A percentile compares a stretch with the other conserved stretches of the same genome.
Conservation (phyloP, 64 coral and sea anemone species). For the Stichodactyla helianthus region DNA sequence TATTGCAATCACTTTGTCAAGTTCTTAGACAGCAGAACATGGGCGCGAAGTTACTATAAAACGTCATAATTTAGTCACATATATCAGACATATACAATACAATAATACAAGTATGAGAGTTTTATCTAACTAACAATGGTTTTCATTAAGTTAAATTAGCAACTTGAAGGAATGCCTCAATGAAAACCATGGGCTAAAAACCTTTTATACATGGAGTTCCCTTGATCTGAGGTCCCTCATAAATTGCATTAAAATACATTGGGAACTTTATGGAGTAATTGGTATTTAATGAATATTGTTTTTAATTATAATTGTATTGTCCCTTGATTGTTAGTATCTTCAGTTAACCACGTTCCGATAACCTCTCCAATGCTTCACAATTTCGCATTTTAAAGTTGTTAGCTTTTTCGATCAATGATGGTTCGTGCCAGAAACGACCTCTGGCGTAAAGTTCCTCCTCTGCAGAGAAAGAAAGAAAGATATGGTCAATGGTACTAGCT, state of each 20-base stretch:
- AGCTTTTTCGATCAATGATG: constrained; percentile 60
- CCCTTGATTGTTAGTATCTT: neutral
- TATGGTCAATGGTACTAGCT: neutral
- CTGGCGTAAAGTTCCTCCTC: constrained; percentile 82
- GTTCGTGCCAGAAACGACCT: constrained; percentile 90
- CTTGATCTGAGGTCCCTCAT: neutral
- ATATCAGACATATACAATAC: neutral
- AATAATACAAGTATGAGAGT: neutral
- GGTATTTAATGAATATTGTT: neutral
- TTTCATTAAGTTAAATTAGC: neutral
- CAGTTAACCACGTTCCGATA: constrained; percentile 12
- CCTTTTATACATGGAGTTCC: neutral
- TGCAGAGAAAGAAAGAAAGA: constrained; percentile 3
- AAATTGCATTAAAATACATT: neutral
- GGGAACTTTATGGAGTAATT: neutral
- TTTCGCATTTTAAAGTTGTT: constrained; percentile 63
- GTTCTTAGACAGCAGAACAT: too few species aligned
- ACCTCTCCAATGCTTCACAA: constrained; percentile 72
- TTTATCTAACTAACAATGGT: neutral
- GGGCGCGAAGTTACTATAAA: too few species aligned
- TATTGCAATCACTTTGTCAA: too few species aligned
- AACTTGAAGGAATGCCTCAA: neutral
- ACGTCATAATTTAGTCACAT: too few species aligned
- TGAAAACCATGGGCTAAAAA: neutral
- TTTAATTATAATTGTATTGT: neutral